Evolutionary conservation across 2,113 vertebrate genomes (phyloP), one percentile per base, ranked within the genome.

Genomic region (Melanotaenia duboulayi): DNA sequence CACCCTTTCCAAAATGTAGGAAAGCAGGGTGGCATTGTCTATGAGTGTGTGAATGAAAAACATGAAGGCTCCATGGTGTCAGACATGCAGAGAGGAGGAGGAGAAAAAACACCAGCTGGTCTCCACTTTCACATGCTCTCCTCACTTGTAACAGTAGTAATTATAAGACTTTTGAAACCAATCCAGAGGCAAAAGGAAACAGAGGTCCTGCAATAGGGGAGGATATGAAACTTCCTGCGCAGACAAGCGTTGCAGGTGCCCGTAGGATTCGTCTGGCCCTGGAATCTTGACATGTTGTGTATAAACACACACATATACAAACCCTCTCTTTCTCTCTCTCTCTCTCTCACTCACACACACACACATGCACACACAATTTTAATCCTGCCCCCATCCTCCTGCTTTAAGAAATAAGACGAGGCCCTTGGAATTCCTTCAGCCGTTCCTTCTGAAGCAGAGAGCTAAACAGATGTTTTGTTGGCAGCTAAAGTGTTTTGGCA

Each of bases 151-250:
- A 64, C 75, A 87, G 89, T 93, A 89, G 90, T 91, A 91, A 22
- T 95, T 92, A 92, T 90, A 86, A 83, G 76, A 88, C 82, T 92
- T 87, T 82, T 92, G 92, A 94, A 94, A 87, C 48, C 55, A 80
- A 85, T 94, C 92, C 90, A 92, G 85, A 72, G 61, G 46, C 83
- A 73, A 90, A 79, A 92, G 92, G 92, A 95, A 95, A 93, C 76
- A 69, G 88, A 93, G 87, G 94, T 94, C 91, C 89, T 64, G 87
- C 93, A 89, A 94, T 92, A 91, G 91, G 91, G 93, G 93, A 95
- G 94, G 94, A 95, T 94, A 94, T 95, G 94, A 95, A 91, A 93
- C 93, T 95, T 97, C 94, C 94, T 96, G 93, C 89, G 32, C 89
- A 94, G 93, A 94, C 94, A 72, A 85, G 86, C 69, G 86, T 88